phyloP scores from a whole-genome alignment of 1,140 invertebrate genomes.

The Helicorthomorpha holstii region DNA sequence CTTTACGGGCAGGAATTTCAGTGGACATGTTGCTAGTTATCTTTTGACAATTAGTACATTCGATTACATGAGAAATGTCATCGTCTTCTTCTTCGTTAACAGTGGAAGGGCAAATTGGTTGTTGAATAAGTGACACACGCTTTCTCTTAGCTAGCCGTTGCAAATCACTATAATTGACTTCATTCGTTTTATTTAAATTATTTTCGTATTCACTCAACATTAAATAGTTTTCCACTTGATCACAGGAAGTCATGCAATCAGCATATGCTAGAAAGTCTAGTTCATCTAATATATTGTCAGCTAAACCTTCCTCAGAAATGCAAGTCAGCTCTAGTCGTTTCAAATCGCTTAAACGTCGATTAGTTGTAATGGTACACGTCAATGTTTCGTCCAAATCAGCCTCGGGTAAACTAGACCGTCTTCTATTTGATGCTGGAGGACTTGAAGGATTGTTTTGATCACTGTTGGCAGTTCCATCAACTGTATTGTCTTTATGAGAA shows the following conservation, averaged over 20 bases:
- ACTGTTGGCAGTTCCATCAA: not conserved
- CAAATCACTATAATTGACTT: too few relatives aligned
- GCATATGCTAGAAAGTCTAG: conserved; percentile 49
- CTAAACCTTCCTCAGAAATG: conserved; percentile 67
- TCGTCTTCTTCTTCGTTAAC: too few relatives aligned
- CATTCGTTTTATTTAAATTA: conserved; percentile 37
- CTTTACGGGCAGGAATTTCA: too few relatives aligned
- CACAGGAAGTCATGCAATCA: conserved; percentile 73
- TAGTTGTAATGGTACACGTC: conserved; percentile 1
- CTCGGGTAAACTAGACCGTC: not conserved
- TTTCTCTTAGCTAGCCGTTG: too few relatives aligned
- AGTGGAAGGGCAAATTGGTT: too few relatives aligned
- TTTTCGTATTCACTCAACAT: conserved; percentile 76
- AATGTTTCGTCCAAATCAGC: conserved; percentile 4
- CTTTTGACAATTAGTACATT: too few relatives aligned
- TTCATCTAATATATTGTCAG: conserved; percentile 61
- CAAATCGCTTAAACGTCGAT: conserved; percentile 8
- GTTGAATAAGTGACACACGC: too few relatives aligned
- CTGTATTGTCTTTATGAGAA: conserved; percentile 1
- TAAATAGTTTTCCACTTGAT: conserved; percentile 59
- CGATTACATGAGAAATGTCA: too few relatives aligned
- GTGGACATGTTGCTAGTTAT: too few relatives aligned
- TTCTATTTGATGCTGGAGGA: not conserved
- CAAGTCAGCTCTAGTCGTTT: conserved; percentile 51
- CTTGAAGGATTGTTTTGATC: not conserved